Base-by-base conservation (phyloP, 2,888 invertebrate species). In the Tetheella fluctuosa region DNA sequence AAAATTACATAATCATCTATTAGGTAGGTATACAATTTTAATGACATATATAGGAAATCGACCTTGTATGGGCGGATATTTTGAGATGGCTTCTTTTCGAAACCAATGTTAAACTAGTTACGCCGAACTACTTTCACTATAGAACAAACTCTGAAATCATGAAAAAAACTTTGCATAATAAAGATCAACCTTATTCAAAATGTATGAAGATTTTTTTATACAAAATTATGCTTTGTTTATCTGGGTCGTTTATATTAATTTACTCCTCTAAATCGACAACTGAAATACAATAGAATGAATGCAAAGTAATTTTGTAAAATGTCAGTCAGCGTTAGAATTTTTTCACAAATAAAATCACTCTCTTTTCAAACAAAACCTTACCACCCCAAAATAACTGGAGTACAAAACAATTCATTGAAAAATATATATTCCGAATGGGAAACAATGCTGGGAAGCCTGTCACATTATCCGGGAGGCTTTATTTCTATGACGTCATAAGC, bases 401-500 rank as follows among this genome's bases (percentile, higher is more conserved):
- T 52, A 58, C 52, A 23, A 58, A 57, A 42, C 20, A 57, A 56
- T 60, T 64, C 64, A 68, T 62, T 62, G 55, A 59, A 69, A 69
- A 72, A 64, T 63, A 60, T 55, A 60, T 23, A 30, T 58, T 23
- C 58, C 52, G 58, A 39, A 37, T 42, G 12, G 48, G 48, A 57
- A 23, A 74, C 73, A 74, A 74, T 69, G 66, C 70, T 68, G 58
- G 55, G 48, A 48, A 20, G 48, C 48, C 48, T 64, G 63, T 61
- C 64, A 68, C 62, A 67, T 73, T 68, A 70, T 65, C 59, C 64
- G 62, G 48, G 48, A 57, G 69, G 71, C 71, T 66, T 73, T 71
- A 68, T 68, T 60, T 62, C 58, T 62, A 64, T 79, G 79, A 79
- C 81, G 80, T 80, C 81, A 80, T 73, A 68, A 71, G 68, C 74